A percentile compares a stretch with the other conserved stretches of the same genome.
Conservation (phyloP, 2,797 vertebrate species). For the Anabacerthia variegaticeps region DNA sequence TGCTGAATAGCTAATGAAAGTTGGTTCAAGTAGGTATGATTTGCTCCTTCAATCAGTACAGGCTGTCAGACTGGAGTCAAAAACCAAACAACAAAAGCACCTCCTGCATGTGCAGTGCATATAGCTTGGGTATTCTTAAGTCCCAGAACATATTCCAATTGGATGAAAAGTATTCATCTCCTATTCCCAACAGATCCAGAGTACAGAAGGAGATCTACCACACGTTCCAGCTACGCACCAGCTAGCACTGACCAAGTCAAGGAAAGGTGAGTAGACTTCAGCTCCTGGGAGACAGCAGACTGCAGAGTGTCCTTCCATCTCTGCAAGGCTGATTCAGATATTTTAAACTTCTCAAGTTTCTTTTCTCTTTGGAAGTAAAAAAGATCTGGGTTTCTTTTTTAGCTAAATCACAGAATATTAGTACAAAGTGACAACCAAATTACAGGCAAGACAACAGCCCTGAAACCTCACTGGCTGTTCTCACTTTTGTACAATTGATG, state of each 20-base stretch:
- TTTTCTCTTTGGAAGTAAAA: not conserved
- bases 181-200: slow-evolving; percentile 84
- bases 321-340: not conserved
- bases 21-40: not conserved
- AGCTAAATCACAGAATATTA: not conserved
- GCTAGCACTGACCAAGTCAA: slow-evolving; percentile 74
- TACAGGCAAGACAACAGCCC: not conserved
- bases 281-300: not conserved
- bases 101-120: not conserved
- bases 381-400: not conserved
- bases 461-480: slow-evolving; percentile 40
- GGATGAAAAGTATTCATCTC: slow-evolving; percentile 9
- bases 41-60: not conserved
- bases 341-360: not conserved
- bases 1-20: not conserved
- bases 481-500: slow-evolving; percentile 6
- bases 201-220: slow-evolving; percentile 87
- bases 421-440: slow-evolving; percentile 33
- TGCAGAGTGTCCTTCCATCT: not conserved
- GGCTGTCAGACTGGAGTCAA: not conserved
- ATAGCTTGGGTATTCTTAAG: not conserved
- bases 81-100: accelerated
- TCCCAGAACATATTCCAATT: not conserved
- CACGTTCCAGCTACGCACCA: slow-evolving; percentile 71
- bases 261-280: slow-evolving; percentile 72